These are phyloP conservation scores for Pristionchus mayeri DNA, from an alignment of 2,888 invertebrate species.

Conservation along the genomic window DNA sequence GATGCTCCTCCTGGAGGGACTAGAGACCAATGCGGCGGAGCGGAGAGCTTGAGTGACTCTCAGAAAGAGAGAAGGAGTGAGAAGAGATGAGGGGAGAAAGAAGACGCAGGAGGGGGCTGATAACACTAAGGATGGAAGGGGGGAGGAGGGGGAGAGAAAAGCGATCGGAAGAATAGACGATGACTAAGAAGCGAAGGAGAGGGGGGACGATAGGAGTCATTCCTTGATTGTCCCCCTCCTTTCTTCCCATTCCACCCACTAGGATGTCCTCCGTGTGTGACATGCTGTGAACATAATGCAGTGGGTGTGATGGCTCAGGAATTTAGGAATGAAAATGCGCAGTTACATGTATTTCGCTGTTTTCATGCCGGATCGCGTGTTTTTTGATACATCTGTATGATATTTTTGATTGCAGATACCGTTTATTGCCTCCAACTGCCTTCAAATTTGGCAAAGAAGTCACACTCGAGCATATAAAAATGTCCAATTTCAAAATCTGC, in stretches of 20 bases:
- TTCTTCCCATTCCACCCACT: constrained; percentile 16
- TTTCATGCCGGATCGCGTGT: no score
- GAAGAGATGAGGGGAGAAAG: constrained; percentile 40
- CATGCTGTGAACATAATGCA: not conserved
- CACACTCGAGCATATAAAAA: no score
- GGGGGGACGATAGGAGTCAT: not conserved
- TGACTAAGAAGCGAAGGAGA: not conserved
- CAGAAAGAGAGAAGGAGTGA: constrained; percentile 3
- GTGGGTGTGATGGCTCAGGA: no score
- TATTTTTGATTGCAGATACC: no score
- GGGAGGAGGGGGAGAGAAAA: constrained; percentile 4
- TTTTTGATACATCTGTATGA: no score
- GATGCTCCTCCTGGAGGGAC: not conserved
- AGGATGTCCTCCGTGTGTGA: not conserved
- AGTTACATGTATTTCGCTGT: no score
- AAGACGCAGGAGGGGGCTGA: constrained; percentile 33
- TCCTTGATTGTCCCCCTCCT: constrained; percentile 14
- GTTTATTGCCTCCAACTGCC: no score
- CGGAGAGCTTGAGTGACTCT: constrained; percentile 38
- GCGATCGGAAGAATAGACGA: constrained; percentile 25
- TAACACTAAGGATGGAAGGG: constrained; percentile 30
- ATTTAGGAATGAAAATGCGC: no score
- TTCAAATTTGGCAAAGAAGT: no score
- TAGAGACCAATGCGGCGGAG: constrained; percentile 32
- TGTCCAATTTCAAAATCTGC: no score